Base-by-base conservation (phyloP, 1,140 invertebrate genomes). In the Halictus rubicundus region DNA sequence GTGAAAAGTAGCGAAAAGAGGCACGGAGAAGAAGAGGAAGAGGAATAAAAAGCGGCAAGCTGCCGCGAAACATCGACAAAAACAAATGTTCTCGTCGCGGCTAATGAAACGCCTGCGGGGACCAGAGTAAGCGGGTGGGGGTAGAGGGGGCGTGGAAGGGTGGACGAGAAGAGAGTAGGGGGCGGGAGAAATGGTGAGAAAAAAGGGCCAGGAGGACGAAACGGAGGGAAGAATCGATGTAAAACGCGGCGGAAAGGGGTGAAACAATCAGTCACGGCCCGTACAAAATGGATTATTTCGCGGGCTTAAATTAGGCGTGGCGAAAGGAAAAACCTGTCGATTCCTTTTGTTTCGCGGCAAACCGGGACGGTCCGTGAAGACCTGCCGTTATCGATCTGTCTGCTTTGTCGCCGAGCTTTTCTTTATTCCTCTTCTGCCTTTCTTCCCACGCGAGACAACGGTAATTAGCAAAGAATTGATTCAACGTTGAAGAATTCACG, bases 251-350 rank as follows among this genome's bases (percentile, higher is more conserved):
- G 73, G 61, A 57, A 68, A 65, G 65, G 66, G 60, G 80, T 71
- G 70, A 70, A 77, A 77, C 70, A 69, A 76, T 80, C 78, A 32
- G 60, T 57, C 60, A 71, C 23, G 27, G 65, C 37, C 54, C 32
- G 60, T 16, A 46, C 59, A 54, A 77, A 69, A 75, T 76, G 73
- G 71, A 64, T 79, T 82, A 79, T 82, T 63, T 77, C 73, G 78
- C 32, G 70, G 32, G 10, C 23, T 32, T 70, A 80, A 80, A 57
- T 72, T 72, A 75, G 57, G 69, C 57, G 66, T 81, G 69, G 74
- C 68, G 83, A 84, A 70, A 80, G 74, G 77, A 81, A 81, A 57
- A 82, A 80, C 69, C 76, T 73, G 68, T 78, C 73, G 75, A 81
- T 83, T 79, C 65, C 39, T 78, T 61, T 68, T 72, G 46, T 68